Base-by-base conservation (phyloP, 2,113 vertebrate species). In the Pseudorhombus dupliciocellatus region DNA sequence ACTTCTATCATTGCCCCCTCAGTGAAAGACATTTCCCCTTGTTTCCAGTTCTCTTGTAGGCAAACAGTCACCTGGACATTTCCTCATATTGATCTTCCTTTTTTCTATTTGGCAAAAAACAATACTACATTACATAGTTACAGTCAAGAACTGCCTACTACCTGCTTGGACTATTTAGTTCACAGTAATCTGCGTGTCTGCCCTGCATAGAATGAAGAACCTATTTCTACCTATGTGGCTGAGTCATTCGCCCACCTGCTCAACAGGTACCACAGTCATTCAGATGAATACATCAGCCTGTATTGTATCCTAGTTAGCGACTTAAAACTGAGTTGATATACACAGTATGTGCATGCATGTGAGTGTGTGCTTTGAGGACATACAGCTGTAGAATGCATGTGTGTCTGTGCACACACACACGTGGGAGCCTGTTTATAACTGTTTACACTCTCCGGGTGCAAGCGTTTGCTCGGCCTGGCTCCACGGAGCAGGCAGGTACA, bases 361-460 rank as follows among this genome's bases (percentile, higher is more conserved):
- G 46, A 16, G 44, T 57, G 18, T 80, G 73, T 52, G 42, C 59
- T 68, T 52, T 81, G 75, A 20, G 66, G 66, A 46, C 52, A 26
- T 65, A 28, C 81, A 84, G 61, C 75, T 56, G 70, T 73, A 52
- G 15, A 34, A 34, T 37, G 65, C 64, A 12, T 64, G 34, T 9
- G 44, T 60, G 24, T 71, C 42, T 59, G 51, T 65, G 51, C 48
- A 40, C 21, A 22, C 62, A 26, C 56, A 57, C 51, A 21, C 44
- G 50, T 25, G 40, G 73, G 70, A 73, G 75, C 73, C 42, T 83
- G 83, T 87, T 85, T 85, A 85, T 64, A 70, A 75, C 24, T 84
- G 85, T 89, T 89, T 84, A 83, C 79, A 59, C 77, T 88, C 61
- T 51, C 21, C 0, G 12, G 66, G 64, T 67, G 75, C 54, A 42